Evolutionary conservation across 2,888 invertebrate genomes (phyloP).

Genomic region (Melanostoma scalare): DNA sequence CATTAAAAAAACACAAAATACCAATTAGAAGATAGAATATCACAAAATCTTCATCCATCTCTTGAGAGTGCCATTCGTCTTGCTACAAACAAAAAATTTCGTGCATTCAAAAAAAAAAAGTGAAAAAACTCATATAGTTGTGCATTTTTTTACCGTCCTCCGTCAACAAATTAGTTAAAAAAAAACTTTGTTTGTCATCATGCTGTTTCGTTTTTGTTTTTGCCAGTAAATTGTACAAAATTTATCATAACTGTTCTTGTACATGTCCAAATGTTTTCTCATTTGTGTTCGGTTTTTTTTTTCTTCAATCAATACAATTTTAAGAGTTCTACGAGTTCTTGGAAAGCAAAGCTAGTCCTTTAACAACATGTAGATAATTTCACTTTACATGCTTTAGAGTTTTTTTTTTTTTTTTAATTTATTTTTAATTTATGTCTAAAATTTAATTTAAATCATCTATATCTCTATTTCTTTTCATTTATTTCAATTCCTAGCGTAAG

Average conservation of each 20-base stretch:
- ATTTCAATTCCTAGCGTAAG: constrained; percentile 29
- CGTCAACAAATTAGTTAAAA: background rate
- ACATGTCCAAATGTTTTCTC: constrained; percentile 27
- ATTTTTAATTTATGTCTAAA: constrained; percentile 6
- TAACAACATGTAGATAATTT: constrained; percentile 61
- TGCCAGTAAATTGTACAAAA: constrained; percentile 58
- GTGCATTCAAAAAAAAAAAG: constrained; percentile 47
- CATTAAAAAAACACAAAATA: constrained; percentile 20
- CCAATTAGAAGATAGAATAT: constrained; percentile 34
- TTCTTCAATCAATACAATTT: constrained; percentile 19
- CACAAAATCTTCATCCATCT: constrained; percentile 47
- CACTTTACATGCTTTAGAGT: constrained; percentile 47
- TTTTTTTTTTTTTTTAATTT: constrained; percentile 29
- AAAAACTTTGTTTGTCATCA: constrained; percentile 8
- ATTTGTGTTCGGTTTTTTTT: constrained; percentile 36
- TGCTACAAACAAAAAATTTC: constrained; percentile 7
- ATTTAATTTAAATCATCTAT: constrained; percentile 13
- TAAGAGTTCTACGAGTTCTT: constrained; percentile 42
- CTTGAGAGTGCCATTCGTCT: constrained; percentile 42
- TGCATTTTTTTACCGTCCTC: constrained; percentile 55
- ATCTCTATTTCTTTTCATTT: constrained; percentile 30
- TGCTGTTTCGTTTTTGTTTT: constrained; percentile 35
- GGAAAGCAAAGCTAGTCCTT: constrained; percentile 52
- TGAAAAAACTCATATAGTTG: constrained; percentile 35
- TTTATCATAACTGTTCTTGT: constrained; percentile 39